Evolutionary conservation across 2,888 invertebrate genomes (phyloP).

Genomic region (Pseudococcus jackbeardsleyi): DNA sequence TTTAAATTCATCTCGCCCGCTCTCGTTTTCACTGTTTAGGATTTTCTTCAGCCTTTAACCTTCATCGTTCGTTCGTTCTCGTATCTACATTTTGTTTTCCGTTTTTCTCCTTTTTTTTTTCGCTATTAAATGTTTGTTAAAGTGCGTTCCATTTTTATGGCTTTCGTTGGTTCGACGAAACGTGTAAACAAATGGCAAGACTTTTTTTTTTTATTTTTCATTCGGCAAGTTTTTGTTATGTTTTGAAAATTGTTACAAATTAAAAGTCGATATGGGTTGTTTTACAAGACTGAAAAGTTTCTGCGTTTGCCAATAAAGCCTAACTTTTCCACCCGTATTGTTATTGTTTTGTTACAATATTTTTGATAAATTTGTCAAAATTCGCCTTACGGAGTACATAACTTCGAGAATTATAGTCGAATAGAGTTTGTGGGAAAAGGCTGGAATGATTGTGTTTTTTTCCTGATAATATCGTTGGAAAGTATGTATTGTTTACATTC

Average conservation of each 20-base stretch:
- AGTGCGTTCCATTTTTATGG: constrained; percentile 30
- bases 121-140: constrained; percentile 36
- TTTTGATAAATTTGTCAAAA: neutral
- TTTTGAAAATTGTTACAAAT: constrained; percentile 17
- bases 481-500: too few species aligned
- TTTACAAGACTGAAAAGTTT: neutral
- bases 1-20: constrained; percentile 31
- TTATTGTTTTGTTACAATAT: neutral
- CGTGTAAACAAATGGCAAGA: constrained; percentile 15
- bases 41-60: constrained; percentile 3
- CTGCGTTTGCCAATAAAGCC: neutral
- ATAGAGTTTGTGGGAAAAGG: neutral
- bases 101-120: constrained; percentile 22
- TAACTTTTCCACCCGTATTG: neutral
- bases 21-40: constrained; percentile 6
- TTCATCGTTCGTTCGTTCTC: neutral
- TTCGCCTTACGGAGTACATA: neutral
- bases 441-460: neutral
- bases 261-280: constrained; percentile 6
- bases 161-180: neutral
- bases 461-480: too few species aligned
- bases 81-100: constrained; percentile 13
- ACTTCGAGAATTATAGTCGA: neutral
- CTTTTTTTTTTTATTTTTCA: neutral
- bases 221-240: constrained; percentile 23